These are phyloP conservation scores for Agelaius tricolor DNA, from an alignment of 2,113 vertebrate species.

Conservation along the genomic window DNA sequence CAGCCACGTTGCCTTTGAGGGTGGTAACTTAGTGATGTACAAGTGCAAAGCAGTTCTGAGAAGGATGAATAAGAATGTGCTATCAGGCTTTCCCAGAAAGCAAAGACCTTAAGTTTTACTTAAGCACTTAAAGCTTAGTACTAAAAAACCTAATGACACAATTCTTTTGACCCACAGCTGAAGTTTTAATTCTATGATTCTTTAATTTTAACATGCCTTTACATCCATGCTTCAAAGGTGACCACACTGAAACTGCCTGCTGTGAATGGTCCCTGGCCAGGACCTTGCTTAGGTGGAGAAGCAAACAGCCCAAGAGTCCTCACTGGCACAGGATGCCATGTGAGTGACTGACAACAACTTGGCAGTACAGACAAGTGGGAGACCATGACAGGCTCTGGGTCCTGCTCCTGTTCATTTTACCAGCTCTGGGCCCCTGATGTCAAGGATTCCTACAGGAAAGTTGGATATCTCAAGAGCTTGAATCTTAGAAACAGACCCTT, in stretches of 20 bases:
- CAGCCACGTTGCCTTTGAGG: not conserved
- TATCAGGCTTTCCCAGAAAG: not conserved
- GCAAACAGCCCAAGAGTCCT: not conserved
- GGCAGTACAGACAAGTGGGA: not conserved
- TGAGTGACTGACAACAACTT: not conserved
- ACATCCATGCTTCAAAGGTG: not conserved
- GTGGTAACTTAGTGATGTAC: not conserved
- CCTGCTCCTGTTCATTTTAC: not conserved
- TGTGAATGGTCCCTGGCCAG: fast-evolving
- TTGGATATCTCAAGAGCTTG: not conserved
- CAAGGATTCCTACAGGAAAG: not conserved
- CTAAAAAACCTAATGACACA: not conserved
- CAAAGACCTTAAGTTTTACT: not conserved
- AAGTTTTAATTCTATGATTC: not conserved
- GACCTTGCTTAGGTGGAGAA: not conserved
- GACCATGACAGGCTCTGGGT: not conserved
- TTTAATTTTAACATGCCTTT: not conserved
- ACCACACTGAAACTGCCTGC: not conserved
- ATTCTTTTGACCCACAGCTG: not conserved
- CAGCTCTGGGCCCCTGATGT: not conserved
- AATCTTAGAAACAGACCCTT: not conserved
- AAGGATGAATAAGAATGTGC: not conserved
- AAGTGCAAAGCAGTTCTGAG: not conserved
- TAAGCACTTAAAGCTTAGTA: not conserved
- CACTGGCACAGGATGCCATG: not conserved